Evolutionary conservation across 2,797 vertebrate species (phyloP), one percentile per base, ranked within the genome.

Genomic region (Oceanodroma leucorhoa): DNA sequence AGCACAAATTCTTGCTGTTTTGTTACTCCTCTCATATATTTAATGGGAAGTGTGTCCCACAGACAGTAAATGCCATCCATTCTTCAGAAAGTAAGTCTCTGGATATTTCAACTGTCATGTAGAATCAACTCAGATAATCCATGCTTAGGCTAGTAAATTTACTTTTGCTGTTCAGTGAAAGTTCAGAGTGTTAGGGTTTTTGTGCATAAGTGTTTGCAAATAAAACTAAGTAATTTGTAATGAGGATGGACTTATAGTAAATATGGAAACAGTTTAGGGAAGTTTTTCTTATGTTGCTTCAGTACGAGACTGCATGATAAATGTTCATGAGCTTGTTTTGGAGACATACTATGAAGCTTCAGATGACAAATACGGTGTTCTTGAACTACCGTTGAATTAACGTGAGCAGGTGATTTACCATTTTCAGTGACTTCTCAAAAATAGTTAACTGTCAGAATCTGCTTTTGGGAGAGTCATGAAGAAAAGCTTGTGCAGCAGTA

Each of bases 171-270:
- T 65, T 76, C 30, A 62, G 24, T 11, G 21, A 36, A 73, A 66
- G 20, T 94, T 94, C 76, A 53, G 34, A 92, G 41, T 21, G 11
- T 67, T 84, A 89, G 22, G 8, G 16, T 43, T 80, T 87, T 93
- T 95, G 26, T 87, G 73, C 32, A 2, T 27, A 46, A 80, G 5
- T 40, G 11, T 67, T 65, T 77, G 9, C 24, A 91, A 69, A 85
- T 93, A 86, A 95, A 97, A n/a, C 11, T 45, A 72, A 94, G 27
- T 55, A 87, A 91, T 93, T 89, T 90, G 18, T 46, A 58, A 65
- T 75, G 69, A 93, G 32, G 41, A 41, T 67, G 71, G 79, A 76
- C 11, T 45, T 62, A 29, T 1, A 75, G 9, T 71, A 91, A 84
- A 84, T 67, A 89, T 7, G 6, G 69, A 58, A 86, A 50, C 4